phyloP scores from a whole-genome alignment of 2,888 invertebrate genomes.

The Andrena bucephala region DNA sequence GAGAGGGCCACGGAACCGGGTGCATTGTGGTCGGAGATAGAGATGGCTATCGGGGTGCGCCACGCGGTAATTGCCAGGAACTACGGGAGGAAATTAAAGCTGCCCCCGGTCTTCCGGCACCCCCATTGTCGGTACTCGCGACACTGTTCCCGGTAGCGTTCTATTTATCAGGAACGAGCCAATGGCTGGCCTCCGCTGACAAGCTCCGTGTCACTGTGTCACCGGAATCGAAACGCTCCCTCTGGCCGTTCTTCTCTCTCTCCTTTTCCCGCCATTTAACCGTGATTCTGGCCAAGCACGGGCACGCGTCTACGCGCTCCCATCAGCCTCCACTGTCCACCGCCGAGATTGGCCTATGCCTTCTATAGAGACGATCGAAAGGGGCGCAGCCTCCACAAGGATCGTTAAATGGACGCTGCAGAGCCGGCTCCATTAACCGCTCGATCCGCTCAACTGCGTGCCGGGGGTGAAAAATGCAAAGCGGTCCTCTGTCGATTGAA shows the following conservation, averaged over 20 bases:
- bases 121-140: slow-evolving; percentile 77
- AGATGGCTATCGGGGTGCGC: slow-evolving; percentile 82
- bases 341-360: slow-evolving; percentile 48
- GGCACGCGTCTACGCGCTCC: slow-evolving; percentile 35
- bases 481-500: slow-evolving; percentile 27
- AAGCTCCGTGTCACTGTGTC: slow-evolving; percentile 83
- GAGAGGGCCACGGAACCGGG: slow-evolving; percentile 66
- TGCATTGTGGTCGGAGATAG: slow-evolving; percentile 81
- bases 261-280: slow-evolving; percentile 12
- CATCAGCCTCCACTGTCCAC: slow-evolving; percentile 34
- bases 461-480: slow-evolving; percentile 49
- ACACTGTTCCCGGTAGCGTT: slow-evolving; percentile 79
- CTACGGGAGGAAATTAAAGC: slow-evolving; percentile 84
- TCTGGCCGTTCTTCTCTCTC: slow-evolving; percentile 26
- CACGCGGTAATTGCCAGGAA: slow-evolving; percentile 84
- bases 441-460: slow-evolving; percentile 33
- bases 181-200: slow-evolving; percentile 75
- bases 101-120: slow-evolving; percentile 82
- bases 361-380: slow-evolving; percentile 41
- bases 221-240: slow-evolving; percentile 77
- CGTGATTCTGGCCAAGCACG: slow-evolving; percentile 29
- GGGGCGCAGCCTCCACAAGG: slow-evolving; percentile 32
- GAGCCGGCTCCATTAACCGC: slow-evolving; percentile 48
- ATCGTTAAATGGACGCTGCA: slow-evolving; percentile 55
- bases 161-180: slow-evolving; percentile 80